Evolutionary conservation across 2,797 vertebrate genomes (phyloP), one percentile per base, ranked within the genome.

Genomic region (Danio aesculapii): DNA sequence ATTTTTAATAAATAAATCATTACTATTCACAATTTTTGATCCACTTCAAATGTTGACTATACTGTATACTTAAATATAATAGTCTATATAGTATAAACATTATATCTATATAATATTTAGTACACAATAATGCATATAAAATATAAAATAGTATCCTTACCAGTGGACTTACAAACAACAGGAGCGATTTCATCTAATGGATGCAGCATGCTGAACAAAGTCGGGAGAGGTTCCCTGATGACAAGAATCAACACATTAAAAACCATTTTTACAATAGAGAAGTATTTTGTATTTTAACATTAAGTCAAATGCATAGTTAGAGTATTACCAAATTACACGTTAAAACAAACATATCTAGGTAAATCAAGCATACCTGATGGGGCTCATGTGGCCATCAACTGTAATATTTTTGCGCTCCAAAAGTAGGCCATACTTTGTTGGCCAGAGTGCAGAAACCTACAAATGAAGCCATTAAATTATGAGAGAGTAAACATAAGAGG

Each of bases 161-260:
- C 96, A 94, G 94, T 90, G 74, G 96, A 94, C 87, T 95, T 97
- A 91, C 92, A 97, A 68, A 99, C 92, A 5, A 98, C 90, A 59
- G 98, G 98, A 8, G 97, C 96, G 52, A 99, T 98, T 90, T 99
- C 98, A 89, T 99, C 97, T 81, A 99, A 90, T 0, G 97, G 98
- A 86, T 99, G 98, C 55, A 99, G 90, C 97, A 99, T 98, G 90
- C 98, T 99, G 91, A 99, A 99, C 88, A 99, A 91, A 0, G 96
- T 99, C 0, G 98, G 98, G 81, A 99, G 93, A 88, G 95, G 95
- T 71, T 98, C 97, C 87, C 98, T 80, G 67, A 78, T 8, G 62
- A 66, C 11, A 46, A 81, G 3, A 70, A 43, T 66, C 4, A 68
- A 30, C n/a, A 47, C 52, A 44, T 43, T 8, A 21, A 47, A 17